Conservation (phyloP, 2,888 invertebrate genomes). For the Drosophila paranaensis region DNA sequence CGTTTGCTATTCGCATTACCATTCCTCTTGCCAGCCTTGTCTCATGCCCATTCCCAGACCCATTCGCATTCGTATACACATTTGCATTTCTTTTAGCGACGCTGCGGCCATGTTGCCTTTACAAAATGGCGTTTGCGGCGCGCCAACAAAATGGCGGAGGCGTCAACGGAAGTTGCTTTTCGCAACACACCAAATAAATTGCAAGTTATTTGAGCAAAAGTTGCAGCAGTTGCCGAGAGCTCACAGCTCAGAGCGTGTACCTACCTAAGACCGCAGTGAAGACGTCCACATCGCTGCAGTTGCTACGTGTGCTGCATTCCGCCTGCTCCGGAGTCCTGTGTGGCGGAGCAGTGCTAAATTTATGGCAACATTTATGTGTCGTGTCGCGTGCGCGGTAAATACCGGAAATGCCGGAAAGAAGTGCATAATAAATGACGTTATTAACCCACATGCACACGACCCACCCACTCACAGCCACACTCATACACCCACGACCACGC, state of each 20-base stretch:
- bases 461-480: conserved; percentile 3
- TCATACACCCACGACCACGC: not conserved
- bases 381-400: conserved; percentile 82
- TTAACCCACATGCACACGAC: conserved; percentile 75
- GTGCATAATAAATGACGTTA: conserved; percentile 80
- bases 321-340: conserved; percentile 30
- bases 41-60: conserved; percentile 10
- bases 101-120: conserved; percentile 64
- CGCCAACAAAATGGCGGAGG: conserved; percentile 79
- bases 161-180: conserved; percentile 80
- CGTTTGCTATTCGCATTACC: conserved; percentile 25
- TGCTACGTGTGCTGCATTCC: conserved; percentile 71
- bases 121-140: conserved; percentile 78
- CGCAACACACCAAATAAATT: conserved; percentile 75
- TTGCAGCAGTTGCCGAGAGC: conserved; percentile 53
- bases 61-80: conserved; percentile 31
- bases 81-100: conserved; percentile 61
- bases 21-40: conserved; percentile 5
- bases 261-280: conserved; percentile 74
- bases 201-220: conserved; percentile 77
- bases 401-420: conserved; percentile 80
- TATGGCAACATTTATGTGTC: conserved; percentile 81
- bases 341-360: conserved; percentile 67
- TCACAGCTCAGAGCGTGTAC: conserved; percentile 33
- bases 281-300: conserved; percentile 58